Evolutionary conservation across 2,797 vertebrate species (phyloP).

Genomic region (Triplophysa bombifrons): DNA sequence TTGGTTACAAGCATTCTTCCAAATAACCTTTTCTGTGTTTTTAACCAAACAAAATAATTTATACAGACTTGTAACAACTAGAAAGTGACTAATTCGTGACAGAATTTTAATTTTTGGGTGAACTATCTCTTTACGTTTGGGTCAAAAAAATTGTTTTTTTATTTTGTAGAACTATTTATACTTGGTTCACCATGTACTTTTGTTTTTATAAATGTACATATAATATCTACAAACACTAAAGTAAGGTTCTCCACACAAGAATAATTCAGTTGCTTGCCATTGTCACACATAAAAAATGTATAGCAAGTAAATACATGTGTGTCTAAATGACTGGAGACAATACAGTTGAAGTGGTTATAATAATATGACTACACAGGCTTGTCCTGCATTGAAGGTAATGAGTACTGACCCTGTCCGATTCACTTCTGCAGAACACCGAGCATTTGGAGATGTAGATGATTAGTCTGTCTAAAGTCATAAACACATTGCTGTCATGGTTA

Average conservation of each 20-base stretch:
- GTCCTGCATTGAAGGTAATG: constrained; percentile 57
- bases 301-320: neutral
- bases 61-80: too few relatives aligned
- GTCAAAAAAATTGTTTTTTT: too few relatives aligned
- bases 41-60: too few relatives aligned
- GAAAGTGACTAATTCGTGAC: too few relatives aligned
- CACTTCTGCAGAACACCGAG: constrained; percentile 72
- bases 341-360: neutral
- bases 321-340: neutral
- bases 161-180: too few relatives aligned
- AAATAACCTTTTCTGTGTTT: too few relatives aligned
- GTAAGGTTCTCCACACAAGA: too few relatives aligned
- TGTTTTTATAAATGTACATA: too few relatives aligned
- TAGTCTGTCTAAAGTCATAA: constrained; percentile 78
- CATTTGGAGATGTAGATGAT: constrained; percentile 75
- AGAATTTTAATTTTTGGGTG: too few relatives aligned
- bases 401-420: constrained; percentile 60
- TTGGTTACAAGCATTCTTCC: too few relatives aligned
- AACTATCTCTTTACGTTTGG: too few relatives aligned
- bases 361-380: constrained; percentile 26
- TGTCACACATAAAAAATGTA: neutral
- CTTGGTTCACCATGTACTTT: too few relatives aligned
- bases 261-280: neutral
- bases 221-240: neutral
- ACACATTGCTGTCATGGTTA: constrained; percentile 39